Percentiles rank a stretch among this genome's conserved stretches.
phyloP scores from a whole-genome alignment of 2,113 vertebrate genomes.

The Brachyhypopomus occidentalis region DNA sequence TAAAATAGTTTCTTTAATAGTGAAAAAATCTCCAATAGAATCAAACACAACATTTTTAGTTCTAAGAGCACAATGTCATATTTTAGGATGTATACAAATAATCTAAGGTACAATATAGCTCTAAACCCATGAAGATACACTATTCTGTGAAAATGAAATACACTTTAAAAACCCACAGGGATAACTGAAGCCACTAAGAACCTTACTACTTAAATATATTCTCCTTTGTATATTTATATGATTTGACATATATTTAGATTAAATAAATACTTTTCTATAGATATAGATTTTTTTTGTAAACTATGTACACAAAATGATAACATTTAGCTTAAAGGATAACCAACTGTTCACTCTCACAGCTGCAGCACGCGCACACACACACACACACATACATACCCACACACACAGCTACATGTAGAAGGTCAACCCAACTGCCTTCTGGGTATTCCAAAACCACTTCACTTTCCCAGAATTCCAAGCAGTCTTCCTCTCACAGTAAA shows the following conservation, averaged over 20 bases:
- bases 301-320: constrained; percentile 75
- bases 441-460: constrained; percentile 24
- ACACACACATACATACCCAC: constrained; percentile 21
- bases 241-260: constrained; percentile 63
- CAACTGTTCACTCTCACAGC: constrained; percentile 57
- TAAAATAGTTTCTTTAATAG: constrained; percentile 43
- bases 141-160: constrained; percentile 74
- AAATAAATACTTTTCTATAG: constrained; percentile 79
- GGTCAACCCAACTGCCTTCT: constrained; percentile 11
- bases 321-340: constrained; percentile 70
- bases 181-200: constrained; percentile 62
- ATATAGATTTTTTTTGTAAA: constrained; percentile 65
- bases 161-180: constrained; percentile 42
- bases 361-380: constrained; percentile 26
- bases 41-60: constrained; percentile 54
- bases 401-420: constrained; percentile 1
- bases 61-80: constrained; percentile 57
- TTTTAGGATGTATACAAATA: constrained; percentile 64
- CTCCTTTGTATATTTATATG: constrained; percentile 63
- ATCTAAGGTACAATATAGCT: constrained; percentile 67
- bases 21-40: constrained; percentile 49
- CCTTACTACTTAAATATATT: constrained; percentile 74
- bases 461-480: constrained; percentile 38
- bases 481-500: constrained; percentile 34
- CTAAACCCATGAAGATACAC: constrained; percentile 64